Conservation (phyloP, 2,888 invertebrate species). For the Lamproptera curius region DNA sequence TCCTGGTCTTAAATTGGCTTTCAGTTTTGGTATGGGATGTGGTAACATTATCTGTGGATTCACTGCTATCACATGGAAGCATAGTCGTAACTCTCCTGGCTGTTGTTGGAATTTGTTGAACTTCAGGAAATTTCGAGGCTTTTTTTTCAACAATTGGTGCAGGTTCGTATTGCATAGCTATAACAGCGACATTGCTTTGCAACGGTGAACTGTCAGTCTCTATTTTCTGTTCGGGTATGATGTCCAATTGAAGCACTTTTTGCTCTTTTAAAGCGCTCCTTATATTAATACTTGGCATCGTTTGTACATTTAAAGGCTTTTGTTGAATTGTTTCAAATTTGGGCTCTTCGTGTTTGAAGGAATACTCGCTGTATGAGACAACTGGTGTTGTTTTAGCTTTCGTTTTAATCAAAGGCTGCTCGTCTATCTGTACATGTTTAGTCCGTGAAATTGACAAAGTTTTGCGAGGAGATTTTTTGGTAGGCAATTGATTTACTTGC, state of each 20-base stretch:
- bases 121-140: conserved; percentile 8
- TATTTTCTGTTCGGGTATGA: conserved; percentile 50
- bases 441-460: conserved; percentile 50
- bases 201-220: conserved; percentile 26
- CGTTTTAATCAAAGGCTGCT: conserved; percentile 37
- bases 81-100: conserved; percentile 55
- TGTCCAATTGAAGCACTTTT: conserved; percentile 70
- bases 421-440: conserved; percentile 51
- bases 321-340: conserved; percentile 29
- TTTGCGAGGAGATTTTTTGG: conserved; percentile 37
- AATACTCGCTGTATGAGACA: conserved; percentile 58
- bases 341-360: conserved; percentile 47
- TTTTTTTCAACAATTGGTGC: background rate
- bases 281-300: conserved; percentile 73
- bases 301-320: conserved; percentile 57
- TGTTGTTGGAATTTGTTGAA: conserved; percentile 3
- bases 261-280: conserved; percentile 68
- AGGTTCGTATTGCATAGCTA: conserved; percentile 44
- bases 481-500: conserved; percentile 35
- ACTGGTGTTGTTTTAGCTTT: conserved; percentile 33
- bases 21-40: too few relatives aligned
- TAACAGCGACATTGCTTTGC: conserved; percentile 51
- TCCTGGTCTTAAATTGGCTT: conserved; percentile 31
- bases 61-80: conserved; percentile 57
- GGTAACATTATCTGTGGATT: conserved; percentile 50